phyloP scores from a whole-genome alignment of 92 coral and sea anemone species.

The Micromussa lordhowensis region DNA sequence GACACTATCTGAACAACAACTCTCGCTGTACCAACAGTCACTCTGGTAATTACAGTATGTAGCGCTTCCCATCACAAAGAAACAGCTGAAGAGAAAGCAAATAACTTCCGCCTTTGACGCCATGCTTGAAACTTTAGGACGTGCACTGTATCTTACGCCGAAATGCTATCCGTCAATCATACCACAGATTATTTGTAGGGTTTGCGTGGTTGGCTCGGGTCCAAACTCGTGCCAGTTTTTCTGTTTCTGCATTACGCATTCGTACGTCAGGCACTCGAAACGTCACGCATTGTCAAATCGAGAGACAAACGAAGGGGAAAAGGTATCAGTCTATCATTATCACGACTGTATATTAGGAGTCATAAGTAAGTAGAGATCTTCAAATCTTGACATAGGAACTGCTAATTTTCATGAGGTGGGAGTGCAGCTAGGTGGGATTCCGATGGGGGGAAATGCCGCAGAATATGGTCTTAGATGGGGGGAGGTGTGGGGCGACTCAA shows the following conservation, averaged over 20 bases:
- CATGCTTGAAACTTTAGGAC: background rate
- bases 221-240: background rate
- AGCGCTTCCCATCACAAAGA: background rate
- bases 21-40: background rate
- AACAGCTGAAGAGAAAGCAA: background rate
- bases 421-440: no score
- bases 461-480: no score
- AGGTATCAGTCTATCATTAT: background rate
- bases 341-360: no score
- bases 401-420: no score
- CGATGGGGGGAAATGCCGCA: no score
- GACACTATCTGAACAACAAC: slow-evolving; percentile 7
- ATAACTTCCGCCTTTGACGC: background rate
- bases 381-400: no score
- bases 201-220: background rate
- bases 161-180: background rate
- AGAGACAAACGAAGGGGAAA: background rate
- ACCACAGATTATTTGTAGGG: no score
- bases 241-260: background rate
- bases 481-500: no score
- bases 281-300: background rate
- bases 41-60: background rate
- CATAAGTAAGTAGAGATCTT: no score
- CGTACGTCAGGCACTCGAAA: background rate
- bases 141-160: no score